A percentile compares a stretch with the other conserved stretches of the same genome.
Conservation (phyloP, 35 echinoderm and acorn worm species). For the Lytechinus variegatus region DNA sequence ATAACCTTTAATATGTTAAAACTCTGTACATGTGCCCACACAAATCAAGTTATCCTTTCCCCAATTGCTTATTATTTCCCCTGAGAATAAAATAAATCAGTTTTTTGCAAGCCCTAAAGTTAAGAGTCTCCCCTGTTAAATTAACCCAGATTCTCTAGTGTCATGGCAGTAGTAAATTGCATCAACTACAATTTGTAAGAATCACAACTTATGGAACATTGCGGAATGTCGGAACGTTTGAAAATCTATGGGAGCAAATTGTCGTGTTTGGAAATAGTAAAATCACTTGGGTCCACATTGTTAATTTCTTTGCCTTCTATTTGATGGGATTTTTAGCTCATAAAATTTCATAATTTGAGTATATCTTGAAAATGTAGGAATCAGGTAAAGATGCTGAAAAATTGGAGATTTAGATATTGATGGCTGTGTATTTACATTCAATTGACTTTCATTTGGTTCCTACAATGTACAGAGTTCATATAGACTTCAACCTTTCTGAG, state of each 20-base stretch:
- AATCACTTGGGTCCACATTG: neutral
- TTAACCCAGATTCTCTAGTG: constrained; percentile 27
- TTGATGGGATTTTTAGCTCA: neutral
- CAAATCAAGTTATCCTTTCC: constrained; percentile 5
- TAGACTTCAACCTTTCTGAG: neutral
- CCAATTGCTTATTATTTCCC: neutral
- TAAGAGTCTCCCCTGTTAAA: constrained; percentile 24
- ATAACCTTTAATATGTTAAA: neutral
- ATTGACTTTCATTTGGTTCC: neutral
- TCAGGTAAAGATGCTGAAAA: neutral
- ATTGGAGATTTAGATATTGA: neutral
- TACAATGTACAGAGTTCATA: neutral
- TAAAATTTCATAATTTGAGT: neutral
- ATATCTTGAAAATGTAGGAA: neutral
- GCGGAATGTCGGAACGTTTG: constrained; percentile 16
- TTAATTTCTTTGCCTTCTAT: neutral
- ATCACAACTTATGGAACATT: constrained; percentile 12
- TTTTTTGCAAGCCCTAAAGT: neutral
- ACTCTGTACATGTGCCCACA: neutral
- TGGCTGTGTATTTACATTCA: neutral
- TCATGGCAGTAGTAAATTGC: constrained; percentile 2
- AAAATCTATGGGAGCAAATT: constrained; percentile 4
- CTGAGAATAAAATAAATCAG: neutral
- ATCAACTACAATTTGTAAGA: constrained; percentile 16
- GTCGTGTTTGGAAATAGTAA: neutral